Evolutionary conservation across 2,888 invertebrate species (phyloP), one percentile per base, ranked within the genome.

Genomic region (Hydriomena furcata): DNA sequence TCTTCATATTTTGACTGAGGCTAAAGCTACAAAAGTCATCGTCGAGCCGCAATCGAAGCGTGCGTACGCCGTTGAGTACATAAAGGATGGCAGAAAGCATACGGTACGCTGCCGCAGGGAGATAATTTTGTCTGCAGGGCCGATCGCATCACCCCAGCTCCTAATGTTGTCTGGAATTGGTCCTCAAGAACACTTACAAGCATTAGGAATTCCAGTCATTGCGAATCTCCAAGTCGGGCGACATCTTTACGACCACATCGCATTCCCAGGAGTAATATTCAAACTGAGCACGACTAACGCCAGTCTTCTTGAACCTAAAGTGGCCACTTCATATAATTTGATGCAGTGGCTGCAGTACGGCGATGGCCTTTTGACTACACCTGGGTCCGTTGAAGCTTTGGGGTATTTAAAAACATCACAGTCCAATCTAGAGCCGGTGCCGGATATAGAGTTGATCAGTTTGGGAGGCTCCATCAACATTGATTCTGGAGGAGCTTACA

Each of bases 81-180:
- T 92, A 0, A 92, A 93, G 57, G 90, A 92, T 43, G 90, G 91
- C 7, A 73, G 80, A 6, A 81, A 77, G 32, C 78, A 82, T 36
- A 84, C 78, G 7, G 93, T 93, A 0, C 85, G 85, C n/a, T 95
- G 95, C 3, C 91, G 91, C 30, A 94, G 95, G 68, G 97, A 97
- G 84, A 93, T 98, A 0, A 95, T 98, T 52, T 70, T 98, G 11
- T 94, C 95, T 6, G 97, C 96, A 0, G 98, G 98, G 0, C 93
- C 97, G 0, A 94, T 98, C 55, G 96, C 95, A 65, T 95, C 97
- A 0, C 97, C 98, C 0, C 98, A 98, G 76, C 74, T 98, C 8
- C 91, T 98, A n/a, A 96, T 98, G 96, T 80, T 98, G 1, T 97
- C 97, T 3, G 97, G 97, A 7, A 74, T 93, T 7, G 93, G 93